Percentiles rank a stretch among this genome's conserved stretches.
phyloP scores from a whole-genome alignment of 2,888 invertebrate genomes.

The Himalopsyche tibetana region DNA sequence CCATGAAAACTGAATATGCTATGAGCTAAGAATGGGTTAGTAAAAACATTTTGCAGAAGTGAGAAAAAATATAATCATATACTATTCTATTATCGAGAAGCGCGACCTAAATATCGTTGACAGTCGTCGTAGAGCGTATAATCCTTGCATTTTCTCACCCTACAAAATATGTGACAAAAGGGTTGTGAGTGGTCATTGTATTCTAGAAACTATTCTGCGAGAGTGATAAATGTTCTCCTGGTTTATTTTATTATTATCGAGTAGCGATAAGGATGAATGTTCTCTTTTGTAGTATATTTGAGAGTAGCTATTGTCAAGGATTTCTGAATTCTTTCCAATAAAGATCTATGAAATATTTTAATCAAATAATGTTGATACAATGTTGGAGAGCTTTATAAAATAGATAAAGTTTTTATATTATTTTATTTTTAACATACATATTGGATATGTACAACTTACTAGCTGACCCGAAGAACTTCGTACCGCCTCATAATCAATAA shows the following conservation, averaged over 20 bases:
- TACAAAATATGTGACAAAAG: neutral
- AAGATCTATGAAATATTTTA: neutral
- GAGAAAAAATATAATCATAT: neutral
- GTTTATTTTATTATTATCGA: neutral
- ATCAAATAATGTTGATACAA: neutral
- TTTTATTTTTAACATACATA: too few relatives aligned
- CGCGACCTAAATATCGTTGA: neutral
- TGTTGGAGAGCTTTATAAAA: too few relatives aligned
- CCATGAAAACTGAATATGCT: too few relatives aligned
- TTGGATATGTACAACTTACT: too few relatives aligned
- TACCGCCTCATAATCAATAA: too few relatives aligned
- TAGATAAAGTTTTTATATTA: too few relatives aligned
- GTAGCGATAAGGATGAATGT: neutral
- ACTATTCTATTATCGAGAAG: neutral
- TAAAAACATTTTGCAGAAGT: neutral
- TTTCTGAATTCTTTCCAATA: neutral
- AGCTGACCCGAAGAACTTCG: too few relatives aligned
- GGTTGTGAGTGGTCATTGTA: slow-evolving; percentile 12
- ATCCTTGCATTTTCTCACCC: slow-evolving; percentile 12
- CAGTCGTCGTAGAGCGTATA: neutral
- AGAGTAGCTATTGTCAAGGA: neutral
- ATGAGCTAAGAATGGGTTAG: too few relatives aligned
- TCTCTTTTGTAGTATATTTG: neutral
- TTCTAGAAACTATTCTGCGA: neutral
- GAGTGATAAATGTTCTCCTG: slow-evolving; percentile 5